These are phyloP conservation scores for Sphyrna mokarran DNA, from an alignment of 2,113 vertebrate genomes.

Conservation along the genomic window DNA sequence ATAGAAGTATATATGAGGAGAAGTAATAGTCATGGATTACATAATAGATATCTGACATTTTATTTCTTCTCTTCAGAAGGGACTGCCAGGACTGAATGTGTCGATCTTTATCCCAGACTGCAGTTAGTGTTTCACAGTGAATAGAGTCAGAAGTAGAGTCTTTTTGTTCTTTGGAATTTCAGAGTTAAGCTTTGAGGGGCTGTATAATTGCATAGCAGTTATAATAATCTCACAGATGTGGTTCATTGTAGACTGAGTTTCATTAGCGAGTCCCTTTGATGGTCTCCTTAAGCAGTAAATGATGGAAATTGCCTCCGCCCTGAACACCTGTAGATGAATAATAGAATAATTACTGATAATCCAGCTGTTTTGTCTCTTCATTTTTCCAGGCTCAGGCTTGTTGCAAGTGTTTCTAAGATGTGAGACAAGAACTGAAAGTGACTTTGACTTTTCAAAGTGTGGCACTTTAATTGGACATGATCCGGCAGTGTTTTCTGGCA, in stretches of 20 bases:
- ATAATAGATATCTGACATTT: background rate
- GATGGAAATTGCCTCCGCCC: slow-evolving; percentile 43
- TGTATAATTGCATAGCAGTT: background rate
- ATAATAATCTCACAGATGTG: slow-evolving; percentile 15
- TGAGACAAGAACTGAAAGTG: background rate
- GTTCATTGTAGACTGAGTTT: background rate
- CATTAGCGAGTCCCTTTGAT: slow-evolving; percentile 48
- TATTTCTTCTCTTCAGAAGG: background rate
- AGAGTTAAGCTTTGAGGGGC: background rate
- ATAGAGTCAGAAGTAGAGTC: background rate
- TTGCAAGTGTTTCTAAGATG: slow-evolving; percentile 43
- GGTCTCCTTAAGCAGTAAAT: slow-evolving; percentile 4
- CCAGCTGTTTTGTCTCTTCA: slow-evolving; percentile 50
- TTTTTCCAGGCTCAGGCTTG: slow-evolving; percentile 49
- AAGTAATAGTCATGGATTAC: no score
- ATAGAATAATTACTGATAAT: slow-evolving; percentile 57
- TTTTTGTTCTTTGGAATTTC: background rate
- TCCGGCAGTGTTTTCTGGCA: background rate
- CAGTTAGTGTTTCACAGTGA: background rate
- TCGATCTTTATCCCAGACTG: background rate
- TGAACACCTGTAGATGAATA: slow-evolving; percentile 56
- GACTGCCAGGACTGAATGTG: background rate
- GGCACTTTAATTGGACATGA: background rate
- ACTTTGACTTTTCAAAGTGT: background rate
- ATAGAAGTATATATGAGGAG: no score